Evolutionary conservation across 2,888 invertebrate species (phyloP), one percentile per base, ranked within the genome.

Genomic region (Caenorhabditis japonica): DNA sequence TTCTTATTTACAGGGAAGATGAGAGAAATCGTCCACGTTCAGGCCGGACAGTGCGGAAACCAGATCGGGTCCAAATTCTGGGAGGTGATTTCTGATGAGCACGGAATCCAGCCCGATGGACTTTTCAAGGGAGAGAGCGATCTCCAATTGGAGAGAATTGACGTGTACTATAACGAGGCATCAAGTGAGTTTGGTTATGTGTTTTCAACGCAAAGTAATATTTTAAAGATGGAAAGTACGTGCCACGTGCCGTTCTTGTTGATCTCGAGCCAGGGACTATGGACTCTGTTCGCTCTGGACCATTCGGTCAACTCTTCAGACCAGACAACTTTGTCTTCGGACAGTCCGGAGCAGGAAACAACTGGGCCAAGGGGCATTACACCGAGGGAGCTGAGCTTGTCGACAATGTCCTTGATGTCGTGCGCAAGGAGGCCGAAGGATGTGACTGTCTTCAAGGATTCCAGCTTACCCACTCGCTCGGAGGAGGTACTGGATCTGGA

Each of bases 261-360:
- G 96, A 97, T 88, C 90, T 97, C 87, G 96, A 97, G 90, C 96
- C 96, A 51, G 96, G 96, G 80, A 96, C 95, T 85, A 96, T 97
- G 95, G 96, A 97, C 90, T 94, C 95, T 0, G 95, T 97, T 77
- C 92, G 95, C 77, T 93, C 94, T 0, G 94, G 95, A 72, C 93
- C 94, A 12, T 95, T 94, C 89, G 94, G 94, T 21, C 92, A 94
- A 88, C 93, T 96, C 87, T 95, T 95, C 91, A 91, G 95, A 75
- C 95, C 95, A 23, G 87, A 96, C 90, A 96, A 96, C 90, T 96
- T 94, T 88, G 94, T 95, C 17, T 95, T 95, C 89, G 75, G 92
- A 93, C 30, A 94, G 88, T 92, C 92, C 15, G 94, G 90, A 92
- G 93, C 87, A 92, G 90, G 94, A 53, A 94, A 94, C 89, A 94